These are phyloP conservation scores for Teinopalpus imperialis DNA, from an alignment of 2,888 invertebrate genomes.

Conservation along the genomic window DNA sequence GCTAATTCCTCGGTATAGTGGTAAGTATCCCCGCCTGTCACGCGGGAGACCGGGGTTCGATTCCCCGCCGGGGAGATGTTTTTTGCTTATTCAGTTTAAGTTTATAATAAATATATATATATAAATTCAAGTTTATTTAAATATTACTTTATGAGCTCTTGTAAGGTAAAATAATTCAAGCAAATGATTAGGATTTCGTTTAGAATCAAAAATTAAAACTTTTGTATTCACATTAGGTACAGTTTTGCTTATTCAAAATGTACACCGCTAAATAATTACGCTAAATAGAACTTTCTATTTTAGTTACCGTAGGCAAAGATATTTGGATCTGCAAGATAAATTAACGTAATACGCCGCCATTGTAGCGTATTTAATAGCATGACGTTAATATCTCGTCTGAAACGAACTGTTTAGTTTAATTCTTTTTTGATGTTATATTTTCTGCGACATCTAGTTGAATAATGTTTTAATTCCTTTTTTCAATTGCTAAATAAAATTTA, in stretches of 20 bases:
- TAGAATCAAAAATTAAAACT: too few relatives aligned
- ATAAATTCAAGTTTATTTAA: too few relatives aligned
- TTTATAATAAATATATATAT: too few relatives aligned
- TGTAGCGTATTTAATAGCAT: slow-evolving; percentile 10
- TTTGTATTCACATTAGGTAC: not conserved
- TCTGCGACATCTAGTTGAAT: too few relatives aligned
- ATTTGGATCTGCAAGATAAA: slow-evolving; percentile 7
- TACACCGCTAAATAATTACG: not conserved
- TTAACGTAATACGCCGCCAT: slow-evolving; percentile 9
- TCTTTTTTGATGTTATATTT: not conserved
- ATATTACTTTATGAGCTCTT: too few relatives aligned
- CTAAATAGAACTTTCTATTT: slow-evolving; percentile 7
- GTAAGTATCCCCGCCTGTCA: slow-evolving; percentile 83
- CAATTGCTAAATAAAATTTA: too few relatives aligned
- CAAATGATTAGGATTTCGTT: too few relatives aligned
- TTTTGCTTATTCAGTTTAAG: too few relatives aligned
- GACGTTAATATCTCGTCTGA: slow-evolving; percentile 11
- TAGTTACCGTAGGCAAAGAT: not conserved
- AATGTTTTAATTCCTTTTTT: too few relatives aligned
- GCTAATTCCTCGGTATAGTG: too few relatives aligned
- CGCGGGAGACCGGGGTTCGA: slow-evolving; percentile 83
- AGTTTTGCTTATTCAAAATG: not conserved
- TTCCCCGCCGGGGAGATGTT: slow-evolving; percentile 75
- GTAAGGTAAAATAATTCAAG: too few relatives aligned
- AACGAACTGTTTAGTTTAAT: slow-evolving; percentile 11